phyloP scores from a whole-genome alignment of 2,113 vertebrate species.

The Urocolius indicus region DNA sequence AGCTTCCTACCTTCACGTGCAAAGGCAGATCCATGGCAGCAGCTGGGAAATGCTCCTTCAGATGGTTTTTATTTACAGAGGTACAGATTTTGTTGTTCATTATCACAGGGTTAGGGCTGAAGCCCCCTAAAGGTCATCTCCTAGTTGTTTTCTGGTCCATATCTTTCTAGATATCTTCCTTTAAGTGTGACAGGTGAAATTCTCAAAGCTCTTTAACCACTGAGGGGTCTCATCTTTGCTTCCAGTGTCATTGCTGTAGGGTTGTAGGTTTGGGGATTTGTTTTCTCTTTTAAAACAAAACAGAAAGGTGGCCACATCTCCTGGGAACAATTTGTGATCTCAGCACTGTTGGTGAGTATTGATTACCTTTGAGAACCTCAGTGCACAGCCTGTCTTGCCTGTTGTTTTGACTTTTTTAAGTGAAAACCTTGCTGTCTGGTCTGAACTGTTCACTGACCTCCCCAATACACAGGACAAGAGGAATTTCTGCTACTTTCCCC shows the following conservation, averaged over 20 bases:
- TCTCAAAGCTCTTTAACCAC: not conserved
- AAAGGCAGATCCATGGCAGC: not conserved
- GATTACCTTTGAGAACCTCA: not conserved
- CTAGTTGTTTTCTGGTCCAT: not conserved
- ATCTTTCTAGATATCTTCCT: not conserved
- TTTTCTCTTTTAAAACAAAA: not conserved
- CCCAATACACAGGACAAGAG: not conserved
- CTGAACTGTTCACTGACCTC: not conserved
- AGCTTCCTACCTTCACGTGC: not conserved
- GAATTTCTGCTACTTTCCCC: not conserved
- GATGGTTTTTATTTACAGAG: not conserved
- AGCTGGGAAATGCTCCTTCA: not conserved
- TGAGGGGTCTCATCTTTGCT: not conserved
- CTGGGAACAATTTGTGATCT: not conserved
- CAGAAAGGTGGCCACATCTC: not conserved
- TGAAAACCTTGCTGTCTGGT: not conserved
- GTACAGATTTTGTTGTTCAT: not conserved
- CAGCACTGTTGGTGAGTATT: not conserved
- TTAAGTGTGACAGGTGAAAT: not conserved
- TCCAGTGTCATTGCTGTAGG: not conserved
- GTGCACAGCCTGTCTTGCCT: accelerated
- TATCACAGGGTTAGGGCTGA: not conserved
- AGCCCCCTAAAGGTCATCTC: not conserved
- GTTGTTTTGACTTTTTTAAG: not conserved
- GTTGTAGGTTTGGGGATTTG: too few species aligned